These are phyloP conservation scores for Brotula barbata DNA, from an alignment of 2,797 vertebrate genomes.

Conservation along the genomic window DNA sequence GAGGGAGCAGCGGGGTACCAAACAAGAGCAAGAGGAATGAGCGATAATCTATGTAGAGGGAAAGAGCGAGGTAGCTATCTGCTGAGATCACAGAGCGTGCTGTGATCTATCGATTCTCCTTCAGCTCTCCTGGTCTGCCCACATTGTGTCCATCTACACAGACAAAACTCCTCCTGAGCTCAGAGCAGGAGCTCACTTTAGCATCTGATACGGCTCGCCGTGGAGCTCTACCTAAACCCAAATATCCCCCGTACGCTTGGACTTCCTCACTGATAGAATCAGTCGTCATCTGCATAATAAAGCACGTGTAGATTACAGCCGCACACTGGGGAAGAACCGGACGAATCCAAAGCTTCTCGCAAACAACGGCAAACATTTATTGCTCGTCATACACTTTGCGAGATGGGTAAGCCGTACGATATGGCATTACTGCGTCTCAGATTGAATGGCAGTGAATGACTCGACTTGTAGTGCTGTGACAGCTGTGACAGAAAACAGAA, in stretches of 20 bases:
- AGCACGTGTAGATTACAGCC: neutral
- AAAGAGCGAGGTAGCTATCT: constrained; percentile 58
- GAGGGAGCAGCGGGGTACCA: constrained; percentile 42
- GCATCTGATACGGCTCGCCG: constrained; percentile 20
- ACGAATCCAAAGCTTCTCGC: too few species aligned
- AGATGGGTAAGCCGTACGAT: too few species aligned
- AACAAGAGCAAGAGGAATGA: constrained; percentile 34
- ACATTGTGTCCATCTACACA: constrained; percentile 44
- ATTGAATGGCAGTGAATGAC: too few species aligned
- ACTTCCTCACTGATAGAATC: neutral
- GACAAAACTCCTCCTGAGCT: constrained; percentile 48
- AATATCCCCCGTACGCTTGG: constrained; percentile 4
- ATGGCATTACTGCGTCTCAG: too few species aligned
- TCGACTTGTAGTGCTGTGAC: too few species aligned
- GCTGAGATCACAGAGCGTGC: constrained; percentile 63
- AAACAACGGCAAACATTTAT: too few species aligned
- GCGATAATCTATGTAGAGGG: constrained; percentile 65
- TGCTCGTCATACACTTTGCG: too few species aligned
- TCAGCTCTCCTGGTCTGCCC: constrained; percentile 54
- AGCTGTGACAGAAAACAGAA: too few species aligned
- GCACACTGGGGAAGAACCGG: neutral
- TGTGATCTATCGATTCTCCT: constrained; percentile 63
- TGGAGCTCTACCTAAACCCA: constrained; percentile 8
- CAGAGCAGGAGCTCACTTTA: constrained; percentile 30
- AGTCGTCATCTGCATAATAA: constrained; percentile 2